A percentile compares a stretch with the other conserved stretches of the same genome.
Conservation (phyloP, 1,140 invertebrate genomes). For the Zaprionus ornatus region DNA sequence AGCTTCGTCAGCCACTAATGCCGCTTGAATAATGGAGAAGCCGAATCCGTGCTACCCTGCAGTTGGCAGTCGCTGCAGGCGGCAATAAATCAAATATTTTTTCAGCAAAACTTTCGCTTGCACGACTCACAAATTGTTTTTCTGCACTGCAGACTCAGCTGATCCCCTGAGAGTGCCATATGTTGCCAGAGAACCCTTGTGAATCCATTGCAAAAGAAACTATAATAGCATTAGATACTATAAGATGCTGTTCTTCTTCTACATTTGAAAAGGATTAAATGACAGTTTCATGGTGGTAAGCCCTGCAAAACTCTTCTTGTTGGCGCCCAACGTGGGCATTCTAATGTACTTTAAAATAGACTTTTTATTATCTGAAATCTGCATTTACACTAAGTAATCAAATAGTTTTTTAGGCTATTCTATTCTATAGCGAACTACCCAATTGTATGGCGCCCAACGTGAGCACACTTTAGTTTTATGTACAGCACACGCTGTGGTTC, state of each 20-base stretch:
- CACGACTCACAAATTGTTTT: neutral
- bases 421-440: neutral
- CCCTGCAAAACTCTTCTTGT: neutral
- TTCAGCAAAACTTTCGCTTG: neutral
- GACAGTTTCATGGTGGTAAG: neutral
- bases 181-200: neutral
- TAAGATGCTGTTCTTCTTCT: neutral
- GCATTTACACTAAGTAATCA: too few species aligned
- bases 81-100: slow-evolving; percentile 1
- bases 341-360: too few species aligned
- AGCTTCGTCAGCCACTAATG: slow-evolving; percentile 16
- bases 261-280: neutral
- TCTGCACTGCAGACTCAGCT: neutral
- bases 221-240: neutral
- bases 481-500: neutral
- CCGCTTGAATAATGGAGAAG: slow-evolving; percentile 42
- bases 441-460: neutral
- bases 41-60: neutral
- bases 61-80: neutral
- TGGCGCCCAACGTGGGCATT: too few species aligned
- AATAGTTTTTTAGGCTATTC: too few species aligned
- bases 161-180: neutral
- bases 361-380: too few species aligned
- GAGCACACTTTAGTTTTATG: neutral
- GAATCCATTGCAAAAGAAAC: neutral